Evolutionary conservation across 2,797 vertebrate genomes (phyloP), one percentile per base, ranked within the genome.

Genomic region (Podargus strigoides): DNA sequence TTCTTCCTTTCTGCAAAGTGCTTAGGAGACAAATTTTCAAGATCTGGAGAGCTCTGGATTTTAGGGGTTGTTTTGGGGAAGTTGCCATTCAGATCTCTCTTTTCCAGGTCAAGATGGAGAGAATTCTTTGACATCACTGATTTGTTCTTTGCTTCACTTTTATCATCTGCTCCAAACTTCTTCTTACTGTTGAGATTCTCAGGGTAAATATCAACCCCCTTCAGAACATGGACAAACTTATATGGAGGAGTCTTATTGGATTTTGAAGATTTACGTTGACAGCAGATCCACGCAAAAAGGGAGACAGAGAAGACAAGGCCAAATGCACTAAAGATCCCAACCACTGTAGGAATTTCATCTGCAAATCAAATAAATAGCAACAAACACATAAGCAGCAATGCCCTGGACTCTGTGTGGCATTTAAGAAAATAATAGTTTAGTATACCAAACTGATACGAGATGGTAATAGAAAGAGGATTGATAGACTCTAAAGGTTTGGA

Each of bases 161-260:
- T 97, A 37, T 98, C 98, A 49, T 98, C 95, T 32, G 97, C 98
- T 49, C 98, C 98, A 69, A 99, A 99, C 82, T 99, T 99, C 97
- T 99, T 99, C 97, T 99, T 99, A 94, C 98, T 98, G 72, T 97
- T 99, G 85, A 99, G 98, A 92, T 99, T 99, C 97, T 99, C 99
- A 0, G 99, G 99, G 88, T 99, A 99, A 94, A 99, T 99, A 96
- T 99, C 99, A 44, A 99, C 99, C 30, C 99, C 99, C 94, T 99
- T 99, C 66, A 99, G 98, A 98, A 99, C 99, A 96, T 99, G 99
- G 64, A 99, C 99, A 95, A 99, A 99, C 97, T 99, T 99, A 96
- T 99, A 99, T 3, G 99, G 98, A 74, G 99, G 99, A 13, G 99
- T 99, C 96, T 99, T 99, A 97, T 98, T 98, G 80, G 98, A 98